Evolutionary conservation across 1,140 invertebrate species (phyloP).

Genomic region (Mactra quadrangularis): DNA sequence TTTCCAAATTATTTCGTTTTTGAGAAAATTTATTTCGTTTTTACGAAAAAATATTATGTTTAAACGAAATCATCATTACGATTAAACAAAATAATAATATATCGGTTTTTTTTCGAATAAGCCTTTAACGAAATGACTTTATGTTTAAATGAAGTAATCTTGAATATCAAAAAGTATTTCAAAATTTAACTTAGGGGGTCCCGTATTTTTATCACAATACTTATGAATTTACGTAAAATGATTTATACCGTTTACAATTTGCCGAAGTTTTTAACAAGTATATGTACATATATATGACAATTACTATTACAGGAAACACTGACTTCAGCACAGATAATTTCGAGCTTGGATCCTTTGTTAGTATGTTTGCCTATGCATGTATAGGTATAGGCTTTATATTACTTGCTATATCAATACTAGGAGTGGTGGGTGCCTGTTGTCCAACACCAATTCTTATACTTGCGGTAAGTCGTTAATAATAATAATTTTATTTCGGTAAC

Average conservation of each 20-base stretch:
- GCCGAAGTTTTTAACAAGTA: background rate
- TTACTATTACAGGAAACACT: background rate
- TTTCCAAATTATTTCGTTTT: too few relatives aligned
- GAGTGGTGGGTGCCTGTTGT: constrained; percentile 15
- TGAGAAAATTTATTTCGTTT: too few relatives aligned
- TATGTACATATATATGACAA: background rate
- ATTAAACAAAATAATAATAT: too few relatives aligned
- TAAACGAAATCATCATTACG: too few relatives aligned
- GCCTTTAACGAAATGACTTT: background rate
- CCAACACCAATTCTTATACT: constrained; percentile 1
- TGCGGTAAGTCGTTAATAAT: constrained; percentile 1
- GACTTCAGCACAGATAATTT: constrained; percentile 8
- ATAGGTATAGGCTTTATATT: constrained; percentile 5
- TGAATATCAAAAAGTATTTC: background rate
- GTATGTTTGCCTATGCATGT: background rate
- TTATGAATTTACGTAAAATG: background rate
- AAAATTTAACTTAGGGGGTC: too few relatives aligned
- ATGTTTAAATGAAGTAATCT: background rate
- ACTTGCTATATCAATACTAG: background rate
- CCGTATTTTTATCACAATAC: background rate
- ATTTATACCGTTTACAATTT: background rate
- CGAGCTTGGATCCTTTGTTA: constrained; percentile 1
- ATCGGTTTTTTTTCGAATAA: too few relatives aligned
- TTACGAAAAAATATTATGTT: too few relatives aligned
- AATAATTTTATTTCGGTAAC: too few relatives aligned